Conservation (phyloP, 2,888 invertebrate genomes). For the Choreutis nemorana region DNA sequence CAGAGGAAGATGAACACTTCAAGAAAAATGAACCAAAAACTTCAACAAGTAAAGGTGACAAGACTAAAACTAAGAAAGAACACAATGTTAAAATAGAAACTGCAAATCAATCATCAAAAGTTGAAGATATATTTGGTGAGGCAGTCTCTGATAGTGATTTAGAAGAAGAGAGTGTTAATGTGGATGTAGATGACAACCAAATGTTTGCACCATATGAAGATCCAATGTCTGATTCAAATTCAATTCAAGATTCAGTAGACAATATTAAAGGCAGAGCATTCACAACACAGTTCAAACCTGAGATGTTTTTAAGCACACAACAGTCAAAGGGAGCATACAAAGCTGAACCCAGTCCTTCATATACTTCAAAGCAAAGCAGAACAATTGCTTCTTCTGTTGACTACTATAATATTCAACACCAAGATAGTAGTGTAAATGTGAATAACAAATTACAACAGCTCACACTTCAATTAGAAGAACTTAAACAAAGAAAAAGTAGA, state of each 20-base stretch:
- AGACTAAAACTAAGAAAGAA: constrained; percentile 17
- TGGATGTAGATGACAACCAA: constrained; percentile 79
- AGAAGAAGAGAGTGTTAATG: constrained; percentile 76
- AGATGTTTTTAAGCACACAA: constrained; percentile 19
- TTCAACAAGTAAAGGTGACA: constrained; percentile 15
- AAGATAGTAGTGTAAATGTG: constrained; percentile 31
- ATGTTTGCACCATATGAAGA: constrained; percentile 76
- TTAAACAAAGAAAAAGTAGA: constrained; percentile 73
- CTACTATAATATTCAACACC: constrained; percentile 9
- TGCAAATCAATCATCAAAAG: constrained; percentile 16
- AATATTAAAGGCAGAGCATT: constrained; percentile 15
- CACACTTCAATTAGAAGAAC: constrained; percentile 72
- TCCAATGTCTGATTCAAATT: constrained; percentile 68
- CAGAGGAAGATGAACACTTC: constrained; percentile 76
- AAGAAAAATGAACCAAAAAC: constrained; percentile 23
- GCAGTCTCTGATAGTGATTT: constrained; percentile 83
- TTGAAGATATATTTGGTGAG: constrained; percentile 84
- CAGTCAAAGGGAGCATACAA: constrained; percentile 10
- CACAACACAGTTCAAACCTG: constrained; percentile 22
- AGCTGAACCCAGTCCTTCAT: constrained; percentile 6
- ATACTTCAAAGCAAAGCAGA: constrained; percentile 5
- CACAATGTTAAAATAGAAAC: constrained; percentile 13
- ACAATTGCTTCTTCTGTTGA: constrained; percentile 7
- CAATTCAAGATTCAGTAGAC: constrained; percentile 19
- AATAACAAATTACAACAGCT: constrained; percentile 70